Evolutionary conservation across 30 jellyfish, hydroid and myxozoan genomes (phyloP), one percentile per base, ranked within the genome.

Genomic region (Clytia hemisphaerica): DNA sequence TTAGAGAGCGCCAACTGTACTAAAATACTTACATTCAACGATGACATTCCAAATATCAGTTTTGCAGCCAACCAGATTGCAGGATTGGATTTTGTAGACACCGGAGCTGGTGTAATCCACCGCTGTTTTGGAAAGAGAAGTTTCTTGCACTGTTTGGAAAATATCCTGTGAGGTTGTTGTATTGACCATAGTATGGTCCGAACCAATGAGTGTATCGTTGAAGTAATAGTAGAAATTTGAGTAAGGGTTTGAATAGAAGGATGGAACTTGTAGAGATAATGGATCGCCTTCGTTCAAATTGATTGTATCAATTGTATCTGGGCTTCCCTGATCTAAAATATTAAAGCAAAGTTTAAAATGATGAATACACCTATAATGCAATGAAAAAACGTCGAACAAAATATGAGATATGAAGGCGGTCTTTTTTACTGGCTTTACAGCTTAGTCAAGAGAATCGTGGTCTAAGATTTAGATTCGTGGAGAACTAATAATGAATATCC

Each of bases 61-160:
- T 7, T 21, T 28, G 16, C 70, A 57, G 16, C 70, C 70, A 57
- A 57, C 50, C 4, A 57, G 30, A 57, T 57, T 57, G 42, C 70
- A 57, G 4, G 70, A 5, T 21, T 7, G 15, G 50, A 57, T 57
- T 25, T 57, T 10, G 30, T 57, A 57, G 5, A 57, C 36, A 57
- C 70, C 70, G 30, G 12, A 38, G 24, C 25, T 9, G 10, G 5
- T 9, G 30, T n/a, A 2, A 46, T 46, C 9, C 25, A 9, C 6
- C 1, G 25, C 4, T 7, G 50, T 7, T 1, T 31, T 21, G 15
- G 16, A n/a, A 57, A 57, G 4, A 26, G 7, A 21, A 1, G 70
- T 44, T 7, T 25, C 36, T 57, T 25, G 42, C 50, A 57, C 9
- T 57, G 70, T 57, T 31, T 14, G 70, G 7, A 45, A n/a, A 7